phyloP scores from a whole-genome alignment of 1,140 invertebrate species.

The Philotrypesis tridentata region DNA sequence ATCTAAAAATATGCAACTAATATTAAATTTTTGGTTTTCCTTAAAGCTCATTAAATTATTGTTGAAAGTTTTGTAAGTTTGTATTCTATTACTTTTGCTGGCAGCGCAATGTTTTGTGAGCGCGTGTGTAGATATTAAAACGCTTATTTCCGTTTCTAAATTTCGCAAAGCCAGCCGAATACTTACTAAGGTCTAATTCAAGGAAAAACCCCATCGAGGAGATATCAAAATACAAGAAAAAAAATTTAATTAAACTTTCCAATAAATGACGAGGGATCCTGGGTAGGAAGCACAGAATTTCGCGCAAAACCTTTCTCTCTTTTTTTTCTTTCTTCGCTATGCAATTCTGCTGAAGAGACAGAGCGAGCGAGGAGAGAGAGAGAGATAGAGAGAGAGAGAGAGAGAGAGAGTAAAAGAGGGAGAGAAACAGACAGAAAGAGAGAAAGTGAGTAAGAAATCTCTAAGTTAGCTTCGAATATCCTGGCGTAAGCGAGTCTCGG shows the following conservation, averaged over 20 bases:
- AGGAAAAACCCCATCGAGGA: not conserved
- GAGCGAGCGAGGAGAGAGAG: conserved; percentile 4
- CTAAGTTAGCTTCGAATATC: conserved; percentile 36
- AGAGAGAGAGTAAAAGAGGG: too few species aligned
- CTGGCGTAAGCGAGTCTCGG: conserved; percentile 50
- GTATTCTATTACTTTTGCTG: too few species aligned
- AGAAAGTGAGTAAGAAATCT: not conserved
- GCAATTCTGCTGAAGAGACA: not conserved
- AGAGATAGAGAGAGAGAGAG: not conserved
- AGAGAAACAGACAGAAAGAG: not conserved
- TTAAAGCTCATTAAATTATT: too few species aligned
- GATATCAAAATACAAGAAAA: not conserved
- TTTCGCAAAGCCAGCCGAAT: not conserved
- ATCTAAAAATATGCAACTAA: too few species aligned
- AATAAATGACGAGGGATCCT: conserved; percentile 24
- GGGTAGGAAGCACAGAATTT: conserved; percentile 16
- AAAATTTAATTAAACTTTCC: conserved; percentile 45
- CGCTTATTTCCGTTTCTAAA: not conserved
- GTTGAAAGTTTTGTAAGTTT: too few species aligned
- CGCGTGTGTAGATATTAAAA: too few species aligned
- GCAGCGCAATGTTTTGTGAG: too few species aligned
- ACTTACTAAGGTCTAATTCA: too few species aligned
- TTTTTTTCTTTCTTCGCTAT: conserved; percentile 12
- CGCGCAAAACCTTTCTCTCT: conserved; percentile 50
- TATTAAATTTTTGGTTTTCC: too few species aligned